These are phyloP conservation scores for Peucedramus taeniatus DNA, from an alignment of 2,113 vertebrate genomes.

Conservation along the genomic window DNA sequence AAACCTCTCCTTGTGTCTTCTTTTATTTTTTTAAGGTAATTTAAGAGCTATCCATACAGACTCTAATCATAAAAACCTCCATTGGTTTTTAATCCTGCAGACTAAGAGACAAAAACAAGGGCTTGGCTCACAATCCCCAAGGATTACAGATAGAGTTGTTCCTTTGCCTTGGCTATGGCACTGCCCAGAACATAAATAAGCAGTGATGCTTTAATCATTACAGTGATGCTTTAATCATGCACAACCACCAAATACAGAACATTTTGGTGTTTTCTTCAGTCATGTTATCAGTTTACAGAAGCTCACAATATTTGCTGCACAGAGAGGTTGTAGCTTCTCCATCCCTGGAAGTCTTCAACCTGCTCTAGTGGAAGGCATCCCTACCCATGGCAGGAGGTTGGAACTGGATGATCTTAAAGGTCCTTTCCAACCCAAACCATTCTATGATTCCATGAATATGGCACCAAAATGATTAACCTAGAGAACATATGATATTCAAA, in stretches of 20 bases:
- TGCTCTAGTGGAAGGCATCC: background rate
- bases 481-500: background rate
- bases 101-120: background rate
- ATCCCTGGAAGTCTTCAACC: background rate
- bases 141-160: background rate
- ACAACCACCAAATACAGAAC: background rate
- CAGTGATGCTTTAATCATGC: too few relatives aligned
- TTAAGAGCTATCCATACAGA: background rate
- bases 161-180: background rate
- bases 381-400: background rate
- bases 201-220: background rate
- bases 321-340: background rate
- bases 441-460: background rate
- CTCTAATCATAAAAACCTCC: background rate
- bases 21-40: background rate
- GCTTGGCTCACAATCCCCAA: background rate
- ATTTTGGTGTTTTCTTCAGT: background rate
- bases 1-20: background rate
- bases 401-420: background rate
- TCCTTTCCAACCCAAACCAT: background rate
- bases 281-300: background rate
- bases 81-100: background rate
- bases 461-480: background rate
- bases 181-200: background rate
- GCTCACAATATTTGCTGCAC: background rate